Base-by-base conservation (phyloP, 92 coral and sea anemone species). In the Palythoa caribaeorum region DNA sequence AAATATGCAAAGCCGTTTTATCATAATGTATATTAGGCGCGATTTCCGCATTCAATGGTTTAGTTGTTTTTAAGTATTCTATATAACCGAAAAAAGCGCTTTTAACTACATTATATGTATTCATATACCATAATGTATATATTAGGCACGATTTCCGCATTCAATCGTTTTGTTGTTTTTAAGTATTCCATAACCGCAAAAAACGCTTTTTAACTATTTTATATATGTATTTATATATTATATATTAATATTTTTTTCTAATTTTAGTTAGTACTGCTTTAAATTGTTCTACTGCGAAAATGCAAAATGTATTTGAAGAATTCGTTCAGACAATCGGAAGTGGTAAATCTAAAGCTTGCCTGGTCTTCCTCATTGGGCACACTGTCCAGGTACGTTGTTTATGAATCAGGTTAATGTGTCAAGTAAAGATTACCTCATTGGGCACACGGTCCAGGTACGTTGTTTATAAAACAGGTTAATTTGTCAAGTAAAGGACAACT, bases 341-440 rank as follows among this genome's bases (percentile, higher is more conserved):
- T 48, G 76, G 86, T 14, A 17, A 51, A 66, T 68, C 86, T 6
- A 66, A 85, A 39, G 75, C 89, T 16, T 95, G 86, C 84, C 59
- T 95, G 37, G 90, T 93, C 72, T 95, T 93, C 54, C 85, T 95
- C 53, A 94, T 89, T 1, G 98, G 98, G 6, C 91, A 85, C n/a
- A 93, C 96, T 55, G 79, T 93, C 66, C 92, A 95, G 91, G 98
- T 95, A 81, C 6, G 73, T 68, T 21, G 39, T 9, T 68, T 35
- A 14, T 53, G 9, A 53, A 9, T 9, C 2, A 53, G 60, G 60
- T 28, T 28, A 28, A 28, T 28, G 28, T 28, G 28, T 28, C 28
- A 28, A 28, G 28, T 0, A 44, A 44, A 8, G 48, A 87, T 93
- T 65, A 93, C 91, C 28, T 28, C 28, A 28, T 28, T 28, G 28